Evolutionary conservation across 2,113 vertebrate species (phyloP).

Genomic region (Ceratotherium simum): DNA sequence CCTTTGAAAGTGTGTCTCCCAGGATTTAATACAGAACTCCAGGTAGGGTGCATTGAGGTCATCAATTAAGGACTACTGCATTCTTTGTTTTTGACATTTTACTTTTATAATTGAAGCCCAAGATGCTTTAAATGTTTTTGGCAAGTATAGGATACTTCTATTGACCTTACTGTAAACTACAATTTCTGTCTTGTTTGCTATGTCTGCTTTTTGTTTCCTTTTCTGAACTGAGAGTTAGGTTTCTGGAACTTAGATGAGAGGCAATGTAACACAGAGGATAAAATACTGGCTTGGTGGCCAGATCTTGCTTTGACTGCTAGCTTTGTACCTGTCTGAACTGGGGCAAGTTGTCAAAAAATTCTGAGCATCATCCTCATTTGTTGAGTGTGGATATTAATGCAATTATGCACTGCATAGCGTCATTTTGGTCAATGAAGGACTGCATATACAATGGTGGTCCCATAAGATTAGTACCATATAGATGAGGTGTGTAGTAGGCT

Average conservation of each 20-base stretch:
- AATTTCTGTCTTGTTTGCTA: neutral
- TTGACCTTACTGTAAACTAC: neutral
- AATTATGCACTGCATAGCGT: no score
- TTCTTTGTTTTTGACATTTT: neutral
- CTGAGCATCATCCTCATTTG: neutral
- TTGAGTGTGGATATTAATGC: neutral
- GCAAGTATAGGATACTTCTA: neutral
- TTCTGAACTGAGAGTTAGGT: neutral
- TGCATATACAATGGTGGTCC: no score
- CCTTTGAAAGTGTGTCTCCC: neutral
- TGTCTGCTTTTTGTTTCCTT: neutral
- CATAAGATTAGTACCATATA: no score
- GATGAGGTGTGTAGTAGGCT: no score
- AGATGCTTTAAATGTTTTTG: neutral
- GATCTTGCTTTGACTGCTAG: neutral
- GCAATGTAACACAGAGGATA: neutral
- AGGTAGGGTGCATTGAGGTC: neutral
- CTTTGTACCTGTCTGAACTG: neutral
- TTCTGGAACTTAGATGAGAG: neutral
- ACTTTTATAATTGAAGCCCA: neutral
- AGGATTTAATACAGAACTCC: neutral
- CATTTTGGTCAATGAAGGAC: no score
- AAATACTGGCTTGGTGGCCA: neutral
- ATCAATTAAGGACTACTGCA: neutral
- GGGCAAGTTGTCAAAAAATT: conserved; percentile 8